These are phyloP conservation scores for Chaetura pelagica DNA, from an alignment of 2,113 vertebrate genomes.

Conservation along the genomic window DNA sequence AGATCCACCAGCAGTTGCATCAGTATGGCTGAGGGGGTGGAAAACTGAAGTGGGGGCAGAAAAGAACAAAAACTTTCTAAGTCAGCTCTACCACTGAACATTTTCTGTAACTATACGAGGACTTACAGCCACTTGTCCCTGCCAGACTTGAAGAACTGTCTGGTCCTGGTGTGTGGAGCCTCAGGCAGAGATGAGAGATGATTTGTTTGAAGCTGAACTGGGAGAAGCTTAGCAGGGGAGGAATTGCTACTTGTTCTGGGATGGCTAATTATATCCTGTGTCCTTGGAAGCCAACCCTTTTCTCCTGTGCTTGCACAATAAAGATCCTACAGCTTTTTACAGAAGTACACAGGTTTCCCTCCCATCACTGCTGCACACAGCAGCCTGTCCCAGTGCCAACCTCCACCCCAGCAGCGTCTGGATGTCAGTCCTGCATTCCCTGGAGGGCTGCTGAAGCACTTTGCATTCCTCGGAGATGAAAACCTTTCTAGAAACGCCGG, in stretches of 20 bases:
- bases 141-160: not conserved
- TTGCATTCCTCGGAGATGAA: conserved; percentile 43
- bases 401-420: not conserved
- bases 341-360: not conserved
- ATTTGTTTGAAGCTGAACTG: conserved; percentile 23
- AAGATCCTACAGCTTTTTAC: not conserved
- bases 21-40: conserved; percentile 58
- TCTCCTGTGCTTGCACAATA: conserved; percentile 1
- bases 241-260: conserved; percentile 13
- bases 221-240: conserved; percentile 33
- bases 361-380: not conserved
- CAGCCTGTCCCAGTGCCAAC: conserved; percentile 14
- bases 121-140: not conserved
- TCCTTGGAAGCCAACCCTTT: conserved; percentile 55
- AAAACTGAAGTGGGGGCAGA: conserved; percentile 58
- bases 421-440: conserved; percentile 48
- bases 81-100: not conserved
- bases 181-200: conserved; percentile 1
- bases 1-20: conserved; percentile 56
- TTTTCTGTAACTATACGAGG: not conserved
- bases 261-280: conserved; percentile 39
- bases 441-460: conserved; percentile 24
- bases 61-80: conserved; percentile 47
- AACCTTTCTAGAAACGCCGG: conserved; percentile 42
- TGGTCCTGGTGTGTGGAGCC: not conserved